phyloP scores from a whole-genome alignment of 2,888 invertebrate species.

The Hetaerina titia region DNA sequence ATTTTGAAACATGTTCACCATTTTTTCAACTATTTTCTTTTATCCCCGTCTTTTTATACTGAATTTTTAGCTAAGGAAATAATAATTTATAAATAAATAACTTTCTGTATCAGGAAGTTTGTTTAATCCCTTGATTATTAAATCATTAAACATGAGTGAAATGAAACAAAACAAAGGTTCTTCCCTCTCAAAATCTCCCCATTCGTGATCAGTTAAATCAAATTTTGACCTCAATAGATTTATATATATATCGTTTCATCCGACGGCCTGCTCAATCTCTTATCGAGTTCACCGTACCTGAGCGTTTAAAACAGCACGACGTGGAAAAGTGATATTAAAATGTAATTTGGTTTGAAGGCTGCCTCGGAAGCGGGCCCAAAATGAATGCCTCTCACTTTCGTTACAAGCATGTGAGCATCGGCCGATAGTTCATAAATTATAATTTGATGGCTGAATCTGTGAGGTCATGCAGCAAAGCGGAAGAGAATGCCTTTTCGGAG shows the following conservation, averaged over 20 bases:
- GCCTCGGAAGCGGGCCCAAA: background rate
- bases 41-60: no score
- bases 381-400: background rate
- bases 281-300: background rate
- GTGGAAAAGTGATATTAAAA: background rate
- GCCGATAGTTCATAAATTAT: slow-evolving; percentile 1
- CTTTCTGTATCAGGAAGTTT: background rate
- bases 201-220: background rate
- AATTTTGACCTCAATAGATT: background rate
- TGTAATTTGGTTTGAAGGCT: background rate
- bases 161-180: background rate
- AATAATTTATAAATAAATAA: background rate
- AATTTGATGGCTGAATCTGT: slow-evolving; percentile 15
- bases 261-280: background rate
- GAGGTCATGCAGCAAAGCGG: slow-evolving; percentile 15
- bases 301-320: background rate
- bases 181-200: background rate
- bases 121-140: background rate
- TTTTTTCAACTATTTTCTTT: no score
- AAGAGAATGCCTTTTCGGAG: slow-evolving; percentile 23
- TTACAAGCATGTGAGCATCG: background rate
- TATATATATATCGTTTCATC: background rate
- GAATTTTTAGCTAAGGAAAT: background rate
- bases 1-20: no score
- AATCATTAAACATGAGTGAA: background rate